phyloP scores from a whole-genome alignment of 2,888 invertebrate genomes.

The Oegoconia quadripuncta region DNA sequence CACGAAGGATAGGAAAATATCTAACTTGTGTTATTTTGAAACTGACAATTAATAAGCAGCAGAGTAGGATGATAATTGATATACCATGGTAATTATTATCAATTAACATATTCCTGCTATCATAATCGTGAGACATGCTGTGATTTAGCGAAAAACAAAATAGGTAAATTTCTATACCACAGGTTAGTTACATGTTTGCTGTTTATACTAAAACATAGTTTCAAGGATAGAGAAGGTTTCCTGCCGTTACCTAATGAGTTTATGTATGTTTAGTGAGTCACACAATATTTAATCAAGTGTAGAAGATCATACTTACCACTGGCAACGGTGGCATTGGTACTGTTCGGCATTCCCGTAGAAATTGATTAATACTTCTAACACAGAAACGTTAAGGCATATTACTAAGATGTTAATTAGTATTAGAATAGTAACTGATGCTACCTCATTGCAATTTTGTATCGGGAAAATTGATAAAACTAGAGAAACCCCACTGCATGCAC shows the following conservation, averaged over 20 bases:
- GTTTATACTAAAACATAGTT: not conserved
- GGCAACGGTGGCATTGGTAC: constrained; percentile 63
- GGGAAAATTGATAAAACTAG: constrained; percentile 27
- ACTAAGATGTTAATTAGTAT: constrained; percentile 48
- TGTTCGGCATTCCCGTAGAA: constrained; percentile 69
- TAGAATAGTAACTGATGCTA: constrained; percentile 52
- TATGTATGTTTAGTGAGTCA: constrained; percentile 30
- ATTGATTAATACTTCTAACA: constrained; percentile 46
- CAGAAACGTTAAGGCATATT: constrained; percentile 71
- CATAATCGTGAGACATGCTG: too few species aligned
- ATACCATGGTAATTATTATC: too few species aligned
- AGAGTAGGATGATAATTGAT: too few species aligned
- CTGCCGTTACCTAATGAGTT: constrained; percentile 2
- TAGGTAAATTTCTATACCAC: too few species aligned
- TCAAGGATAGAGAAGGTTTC: constrained; percentile 6
- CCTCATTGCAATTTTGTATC: constrained; percentile 60
- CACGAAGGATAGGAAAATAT: too few species aligned
- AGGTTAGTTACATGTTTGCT: not conserved
- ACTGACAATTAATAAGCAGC: too few species aligned
- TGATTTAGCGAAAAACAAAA: too few species aligned
- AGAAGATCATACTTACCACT: constrained; percentile 56
- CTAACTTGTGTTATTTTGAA: too few species aligned
- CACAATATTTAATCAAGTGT: constrained; percentile 42
- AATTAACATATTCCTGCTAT: too few species aligned
- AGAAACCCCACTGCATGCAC: constrained; percentile 34